Evolutionary conservation across 2,888 invertebrate species (phyloP), one percentile per base, ranked within the genome.

Genomic region (Hirtodrosophila histrioides): DNA sequence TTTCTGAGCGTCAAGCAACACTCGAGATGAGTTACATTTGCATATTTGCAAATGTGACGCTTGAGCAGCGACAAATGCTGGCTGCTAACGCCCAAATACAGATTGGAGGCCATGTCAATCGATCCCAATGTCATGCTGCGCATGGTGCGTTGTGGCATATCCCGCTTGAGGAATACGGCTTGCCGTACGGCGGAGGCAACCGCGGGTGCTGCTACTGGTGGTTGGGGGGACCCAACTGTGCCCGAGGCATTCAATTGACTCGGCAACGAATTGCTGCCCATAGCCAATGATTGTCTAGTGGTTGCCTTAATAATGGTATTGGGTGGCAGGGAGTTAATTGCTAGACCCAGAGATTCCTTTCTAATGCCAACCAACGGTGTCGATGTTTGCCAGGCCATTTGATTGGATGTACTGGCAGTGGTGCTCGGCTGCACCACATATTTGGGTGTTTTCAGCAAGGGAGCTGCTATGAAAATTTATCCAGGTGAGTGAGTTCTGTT

Each of bases 1-100:
- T 91, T 91, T 27, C 90, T 89, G 0, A 91, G 53, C 3, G 92
- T 89, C 41, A 91, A 73, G 57, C 89, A 91, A 45, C 90, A 86
- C 61, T 91, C 90, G 27, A 90, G 55, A n/a, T 89, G 69, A 1
- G 90, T 69, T 3, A 91, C 67, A 65, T 89, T 89, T 3, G 89
- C 88, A 36, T 75, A 85, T 9, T 80, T 75, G 50, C 91, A 91
- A 12, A 91, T 74, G 29, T 89, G 77, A 36, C 90, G 89, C 63
- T 91, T 91, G 0, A 91, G 72, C 3, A 91, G 67, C 0, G 83
- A 75, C 51, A 91, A 71, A 40, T 90, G 89, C 29, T 84, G 78
- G 3, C 67, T 62, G 2, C 77, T 71, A 2, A 91, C 68, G 8
- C 91, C 91, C 60, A 91, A 67, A 45, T 91, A 88, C 23, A 88